Base-by-base conservation (phyloP, 1,140 invertebrate species). In the Papilio glaucus region DNA sequence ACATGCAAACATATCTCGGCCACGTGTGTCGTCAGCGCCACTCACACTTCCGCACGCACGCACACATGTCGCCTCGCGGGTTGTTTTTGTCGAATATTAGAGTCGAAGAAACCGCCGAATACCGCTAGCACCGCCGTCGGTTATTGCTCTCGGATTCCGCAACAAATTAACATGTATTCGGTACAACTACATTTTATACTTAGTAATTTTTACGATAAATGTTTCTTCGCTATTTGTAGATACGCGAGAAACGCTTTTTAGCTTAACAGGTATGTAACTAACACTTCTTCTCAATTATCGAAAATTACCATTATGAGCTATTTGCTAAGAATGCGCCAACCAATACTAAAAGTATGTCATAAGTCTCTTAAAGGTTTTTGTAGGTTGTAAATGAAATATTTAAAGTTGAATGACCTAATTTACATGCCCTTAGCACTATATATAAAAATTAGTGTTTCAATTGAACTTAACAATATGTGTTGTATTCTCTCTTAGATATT, bases 111-210 rank as follows among this genome's bases (percentile, higher is more conserved):
- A 92, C 90, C 87, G 80, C 89, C 85, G 81, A 89, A 90, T 91
- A 91, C 90, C 89, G 90, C 90, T 91, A 92, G 84, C 86, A 84
- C 78, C 78, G 81, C 78, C 82, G 82, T 84, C 89, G 90, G 90
- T 91, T 93, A 91, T 91, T 93, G 90, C 90, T 91, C 90, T 91
- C 90, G 70, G 88, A 92, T 93, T 93, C 89, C 88, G 88, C 90
- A 93, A 93, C 87, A 91, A 93, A 93, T 93, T 93, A 93, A 89
- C 90, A 92, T 91, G 90, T 91, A 93, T 93, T 91, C 88, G 83
- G 90, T 90, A 91, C 88, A 85, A 86, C 85, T 88, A 89, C 83
- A 91, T 92, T 90, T 90, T 86, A 89, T 88, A 89, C 82, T 85
- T 84, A 84, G 83, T 86, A 69, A 82, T 88, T 85, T 87, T 90